These are phyloP conservation scores for Drosophila dives DNA, from an alignment of 2,888 invertebrate genomes.

Conservation along the genomic window DNA sequence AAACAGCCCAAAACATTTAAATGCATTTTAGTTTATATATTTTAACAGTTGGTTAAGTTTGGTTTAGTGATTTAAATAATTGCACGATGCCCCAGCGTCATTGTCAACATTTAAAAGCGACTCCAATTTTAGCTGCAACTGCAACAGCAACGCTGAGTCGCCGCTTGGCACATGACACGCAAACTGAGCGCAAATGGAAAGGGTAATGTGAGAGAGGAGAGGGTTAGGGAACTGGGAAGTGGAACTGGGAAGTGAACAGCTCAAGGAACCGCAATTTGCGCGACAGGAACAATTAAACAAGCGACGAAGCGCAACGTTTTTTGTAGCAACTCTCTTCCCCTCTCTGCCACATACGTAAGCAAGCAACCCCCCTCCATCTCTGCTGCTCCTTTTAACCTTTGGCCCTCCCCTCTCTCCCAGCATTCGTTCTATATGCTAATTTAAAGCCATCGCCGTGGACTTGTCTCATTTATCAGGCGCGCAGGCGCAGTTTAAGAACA, in stretches of 20 bases:
- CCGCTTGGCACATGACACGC: conserved; percentile 43
- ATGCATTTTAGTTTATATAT: conserved; percentile 82
- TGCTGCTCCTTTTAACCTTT: background rate
- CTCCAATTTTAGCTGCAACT: conserved; percentile 18
- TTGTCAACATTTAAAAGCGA: conserved; percentile 2
- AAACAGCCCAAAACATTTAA: conserved; percentile 76
- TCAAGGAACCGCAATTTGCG: conserved; percentile 66
- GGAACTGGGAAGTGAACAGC: conserved; percentile 19
- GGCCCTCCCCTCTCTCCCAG: conserved; percentile 6
- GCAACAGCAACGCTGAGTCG: background rate
- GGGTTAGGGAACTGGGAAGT: no score
- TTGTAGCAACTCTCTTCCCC: conserved; percentile 6
- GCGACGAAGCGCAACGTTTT: conserved; percentile 69
- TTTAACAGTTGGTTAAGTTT: conserved; percentile 83
- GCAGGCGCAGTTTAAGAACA: conserved; percentile 62
- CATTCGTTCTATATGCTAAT: conserved; percentile 68
- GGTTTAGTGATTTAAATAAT: conserved; percentile 81
- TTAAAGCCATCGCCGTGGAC: conserved; percentile 48
- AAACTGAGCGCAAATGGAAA: conserved; percentile 10
- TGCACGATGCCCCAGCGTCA: conserved; percentile 40
- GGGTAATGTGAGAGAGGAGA: background rate
- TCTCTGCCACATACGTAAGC: background rate
- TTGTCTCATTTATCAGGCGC: conserved; percentile 77
- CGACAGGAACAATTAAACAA: conserved; percentile 76
- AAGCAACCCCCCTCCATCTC: background rate